Evolutionary conservation across 92 coral and sea anemone species (phyloP).

Genomic region (Blastomussa wellsi): DNA sequence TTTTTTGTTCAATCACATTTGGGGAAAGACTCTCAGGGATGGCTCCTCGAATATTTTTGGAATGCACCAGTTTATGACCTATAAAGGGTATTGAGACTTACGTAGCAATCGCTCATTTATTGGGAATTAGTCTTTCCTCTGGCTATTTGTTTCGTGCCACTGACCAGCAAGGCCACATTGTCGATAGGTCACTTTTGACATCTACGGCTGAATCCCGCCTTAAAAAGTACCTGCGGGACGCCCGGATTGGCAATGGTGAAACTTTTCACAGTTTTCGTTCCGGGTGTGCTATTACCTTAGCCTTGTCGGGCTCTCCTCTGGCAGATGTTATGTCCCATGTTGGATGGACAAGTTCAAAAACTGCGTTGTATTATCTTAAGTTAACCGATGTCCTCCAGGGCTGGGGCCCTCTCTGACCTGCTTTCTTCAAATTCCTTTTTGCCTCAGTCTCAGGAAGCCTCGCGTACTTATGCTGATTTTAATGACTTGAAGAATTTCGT

Average conservation of each 20-base stretch:
- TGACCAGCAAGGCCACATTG: neutral
- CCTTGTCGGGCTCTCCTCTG: too few species aligned
- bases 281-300: too few species aligned
- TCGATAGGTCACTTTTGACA: neutral
- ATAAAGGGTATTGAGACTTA: too few species aligned
- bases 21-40: neutral
- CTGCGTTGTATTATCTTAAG: slow-evolving; percentile 3
- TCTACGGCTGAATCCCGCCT: neutral
- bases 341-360: neutral
- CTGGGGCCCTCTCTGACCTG: neutral
- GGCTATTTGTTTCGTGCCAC: neutral
- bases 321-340: neutral
- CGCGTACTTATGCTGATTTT: neutral
- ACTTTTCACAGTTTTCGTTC: neutral
- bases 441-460: slow-evolving; percentile 9
- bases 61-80: neutral
- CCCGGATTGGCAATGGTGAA: neutral
- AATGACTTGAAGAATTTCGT: neutral
- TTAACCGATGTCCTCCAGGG: neutral
- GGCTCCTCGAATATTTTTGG: neutral
- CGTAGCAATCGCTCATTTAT: too few species aligned
- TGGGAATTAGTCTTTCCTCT: too few species aligned
- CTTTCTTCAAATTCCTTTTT: neutral
- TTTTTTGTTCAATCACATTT: neutral
- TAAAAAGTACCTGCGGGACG: neutral